phyloP scores from a whole-genome alignment of 2,888 invertebrate species.

The Schizaphis graminum region DNA sequence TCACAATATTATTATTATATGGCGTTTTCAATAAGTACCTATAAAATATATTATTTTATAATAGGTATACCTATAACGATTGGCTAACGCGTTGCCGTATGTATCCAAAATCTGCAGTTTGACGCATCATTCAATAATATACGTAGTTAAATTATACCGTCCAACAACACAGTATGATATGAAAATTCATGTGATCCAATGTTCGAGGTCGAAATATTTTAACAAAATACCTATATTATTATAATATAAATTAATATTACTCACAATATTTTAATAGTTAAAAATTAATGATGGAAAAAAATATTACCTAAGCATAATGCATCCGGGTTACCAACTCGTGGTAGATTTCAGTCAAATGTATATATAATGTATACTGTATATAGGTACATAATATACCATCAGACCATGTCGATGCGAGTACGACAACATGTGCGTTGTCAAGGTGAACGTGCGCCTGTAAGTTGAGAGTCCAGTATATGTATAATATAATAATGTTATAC shows the following conservation, averaged over 20 bases:
- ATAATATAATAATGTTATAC: neutral
- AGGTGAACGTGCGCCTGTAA: neutral
- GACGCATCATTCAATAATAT: neutral
- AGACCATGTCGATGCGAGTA: neutral
- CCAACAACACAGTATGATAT: neutral
- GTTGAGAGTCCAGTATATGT: neutral
- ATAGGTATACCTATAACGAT: neutral
- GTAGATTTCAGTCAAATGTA: neutral
- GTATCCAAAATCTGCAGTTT: neutral
- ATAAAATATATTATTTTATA: neutral
- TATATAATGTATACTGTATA: too few relatives aligned
- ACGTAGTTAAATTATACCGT: neutral
- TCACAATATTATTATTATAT: neutral
- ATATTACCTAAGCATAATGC: neutral
- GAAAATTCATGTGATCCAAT: neutral
- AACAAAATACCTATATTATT: neutral
- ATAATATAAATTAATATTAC: neutral
- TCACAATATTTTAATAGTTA: neutral
- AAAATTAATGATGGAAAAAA: neutral
- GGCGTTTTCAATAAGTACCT: neutral
- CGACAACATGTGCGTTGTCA: conserved; percentile 7
- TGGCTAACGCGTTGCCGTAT: neutral
- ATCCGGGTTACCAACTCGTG: conserved; percentile 31
- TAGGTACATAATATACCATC: neutral
- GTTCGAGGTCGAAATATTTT: neutral